Base-by-base conservation (phyloP, 1,140 invertebrate genomes). In the Euura lappo region DNA sequence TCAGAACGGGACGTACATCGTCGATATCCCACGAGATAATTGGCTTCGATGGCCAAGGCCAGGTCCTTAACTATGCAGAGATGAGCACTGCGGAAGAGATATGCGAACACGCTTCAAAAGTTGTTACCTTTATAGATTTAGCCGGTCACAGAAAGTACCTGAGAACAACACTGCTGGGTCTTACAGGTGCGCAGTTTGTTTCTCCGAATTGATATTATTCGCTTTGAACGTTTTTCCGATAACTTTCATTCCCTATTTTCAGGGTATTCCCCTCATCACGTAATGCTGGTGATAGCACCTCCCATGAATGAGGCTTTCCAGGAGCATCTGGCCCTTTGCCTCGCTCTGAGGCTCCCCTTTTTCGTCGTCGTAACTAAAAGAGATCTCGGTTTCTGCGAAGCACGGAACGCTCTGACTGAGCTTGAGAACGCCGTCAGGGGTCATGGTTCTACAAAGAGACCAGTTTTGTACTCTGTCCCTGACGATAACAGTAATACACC, bases 131-230 rank as follows among this genome's bases (percentile, higher is more conserved):
- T 79, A 94, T 99, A 80, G 98, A 99, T 89, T 89, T 99, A 75
- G 98, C 98, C 5, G 98, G 98, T 0, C 97, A 99, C 89, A 93
- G 94, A 75, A 99, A 99, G 84, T 99, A 99, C 85, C 90, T 99
- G 78, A 92, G 95, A 78, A 99, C 98, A 72, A 99, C 98, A 6
- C 93, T 99, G 46, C 94, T 98, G 81, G 98, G 98, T 0, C 87
- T 99, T 2, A 97, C 95, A 7, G 87, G 86, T 84, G 66, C 44
- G 66, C 28, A 28, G 28, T 28, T 28, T 64, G 13, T 64, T 64
- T 64, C 60, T 64, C 60, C 13, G 8, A 13, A 64, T 64, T 13
- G 60, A 64, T 10, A 64, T 13, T 1, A 64, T 28, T 28, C 28
- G 28, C 28, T 28, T 28, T 28, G 28, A 28, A 28, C 28, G 28